phyloP scores from a whole-genome alignment of 2,797 vertebrate genomes.

The Galaxias olidus region DNA sequence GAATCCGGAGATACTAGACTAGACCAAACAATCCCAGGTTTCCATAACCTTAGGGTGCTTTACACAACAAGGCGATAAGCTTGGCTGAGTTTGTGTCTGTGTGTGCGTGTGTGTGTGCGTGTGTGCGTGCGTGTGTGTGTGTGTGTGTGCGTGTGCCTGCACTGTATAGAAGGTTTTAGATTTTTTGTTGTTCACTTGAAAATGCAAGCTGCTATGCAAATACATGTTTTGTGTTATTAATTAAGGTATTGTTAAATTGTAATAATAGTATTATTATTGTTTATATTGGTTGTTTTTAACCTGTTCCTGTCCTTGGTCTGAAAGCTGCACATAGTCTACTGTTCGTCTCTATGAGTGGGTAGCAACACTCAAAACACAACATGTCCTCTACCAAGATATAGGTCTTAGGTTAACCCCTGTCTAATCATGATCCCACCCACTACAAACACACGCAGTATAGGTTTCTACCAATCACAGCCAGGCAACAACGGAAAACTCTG shows the following conservation, averaged over 20 bases:
- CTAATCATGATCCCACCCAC: constrained; percentile 24
- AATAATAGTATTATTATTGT: too few relatives aligned
- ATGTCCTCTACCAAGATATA: constrained; percentile 16
- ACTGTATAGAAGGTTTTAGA: too few relatives aligned
- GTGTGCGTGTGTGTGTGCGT: constrained; percentile 14
- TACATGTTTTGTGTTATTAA: too few relatives aligned
- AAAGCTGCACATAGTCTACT: too few relatives aligned
- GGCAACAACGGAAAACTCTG: constrained; percentile 51
- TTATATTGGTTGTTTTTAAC: too few relatives aligned
- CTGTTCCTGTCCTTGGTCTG: too few relatives aligned
- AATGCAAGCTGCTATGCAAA: too few relatives aligned
- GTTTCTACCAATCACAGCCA: constrained; percentile 22
- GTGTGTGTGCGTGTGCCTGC: not conserved
- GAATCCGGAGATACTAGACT: constrained; percentile 43
- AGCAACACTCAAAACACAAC: too few relatives aligned
- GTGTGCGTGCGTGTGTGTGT: constrained; percentile 16
- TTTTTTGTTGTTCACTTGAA: too few relatives aligned
- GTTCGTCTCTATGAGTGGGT: too few relatives aligned
- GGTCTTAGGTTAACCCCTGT: constrained; percentile 25
- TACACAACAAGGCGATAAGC: constrained; percentile 54
- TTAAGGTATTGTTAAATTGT: too few relatives aligned
- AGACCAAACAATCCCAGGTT: constrained; percentile 62
- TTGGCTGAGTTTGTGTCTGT: constrained; percentile 25
- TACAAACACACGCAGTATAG: constrained; percentile 36
- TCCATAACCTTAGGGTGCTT: constrained; percentile 30